Conservation (phyloP, 2,113 vertebrate genomes). For the Podilymbus podiceps region DNA sequence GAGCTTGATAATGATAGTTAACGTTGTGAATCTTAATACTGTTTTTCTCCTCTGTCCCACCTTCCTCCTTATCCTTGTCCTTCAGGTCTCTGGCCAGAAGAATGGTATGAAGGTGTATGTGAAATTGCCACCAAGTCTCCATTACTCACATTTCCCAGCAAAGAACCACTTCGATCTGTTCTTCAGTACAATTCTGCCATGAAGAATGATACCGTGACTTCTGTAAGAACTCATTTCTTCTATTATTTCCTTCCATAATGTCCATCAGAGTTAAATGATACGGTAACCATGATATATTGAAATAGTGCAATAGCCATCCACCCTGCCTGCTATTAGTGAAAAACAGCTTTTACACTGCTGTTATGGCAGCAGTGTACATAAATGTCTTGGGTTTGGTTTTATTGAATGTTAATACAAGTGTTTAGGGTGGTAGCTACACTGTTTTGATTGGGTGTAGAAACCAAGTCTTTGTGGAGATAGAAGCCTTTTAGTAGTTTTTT, state of each 20-base stretch:
- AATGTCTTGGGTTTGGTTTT: neutral
- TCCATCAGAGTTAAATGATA: neutral
- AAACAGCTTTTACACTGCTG: neutral
- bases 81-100: constrained; percentile 94
- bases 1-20: neutral
- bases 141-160: constrained; percentile 93
- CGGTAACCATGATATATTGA: neutral
- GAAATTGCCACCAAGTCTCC: constrained; percentile 97
- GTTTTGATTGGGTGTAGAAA: neutral
- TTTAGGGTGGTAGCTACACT: neutral
- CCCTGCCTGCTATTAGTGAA: neutral
- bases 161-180: constrained; percentile 93
- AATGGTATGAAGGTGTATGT: constrained; percentile 97
- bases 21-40: neutral
- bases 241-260: neutral
- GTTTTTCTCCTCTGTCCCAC: neutral
- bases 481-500: neutral
- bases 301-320: neutral
- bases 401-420: neutral
- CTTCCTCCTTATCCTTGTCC: neutral
- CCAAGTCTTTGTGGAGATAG: neutral
- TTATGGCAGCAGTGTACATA: neutral
- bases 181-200: constrained; percentile 97
- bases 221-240: constrained; percentile 69
- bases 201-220: constrained; percentile 95